Evolutionary conservation across 2,113 vertebrate species (phyloP).

Genomic region (Anolis carolinensis): DNA sequence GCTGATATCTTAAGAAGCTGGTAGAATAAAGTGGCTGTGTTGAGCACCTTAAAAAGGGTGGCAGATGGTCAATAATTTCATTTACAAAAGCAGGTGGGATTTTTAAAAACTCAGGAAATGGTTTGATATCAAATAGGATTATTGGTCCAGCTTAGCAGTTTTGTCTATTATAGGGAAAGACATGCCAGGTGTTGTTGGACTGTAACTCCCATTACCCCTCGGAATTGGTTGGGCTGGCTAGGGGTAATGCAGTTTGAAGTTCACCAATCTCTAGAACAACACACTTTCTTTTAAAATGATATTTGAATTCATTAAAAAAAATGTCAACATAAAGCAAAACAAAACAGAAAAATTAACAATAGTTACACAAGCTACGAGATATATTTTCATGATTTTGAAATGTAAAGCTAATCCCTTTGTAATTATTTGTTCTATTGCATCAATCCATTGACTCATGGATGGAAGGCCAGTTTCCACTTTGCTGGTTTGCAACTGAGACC

Average conservation of each 20-base stretch:
- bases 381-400: too few species aligned
- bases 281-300: too few species aligned
- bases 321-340: too few species aligned
- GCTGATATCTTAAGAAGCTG: neutral
- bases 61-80: neutral
- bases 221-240: neutral
- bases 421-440: too few species aligned
- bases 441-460: too few species aligned
- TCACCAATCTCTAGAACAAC: neutral
- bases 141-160: neutral
- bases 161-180: neutral
- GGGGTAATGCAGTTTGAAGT: neutral
- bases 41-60: neutral
- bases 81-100: neutral
- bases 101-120: neutral
- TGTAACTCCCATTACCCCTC: neutral
- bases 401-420: too few species aligned
- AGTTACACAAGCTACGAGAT: too few species aligned
- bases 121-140: neutral
- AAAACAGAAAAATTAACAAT: too few species aligned
- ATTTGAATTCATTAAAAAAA: too few species aligned
- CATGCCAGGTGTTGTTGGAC: neutral
- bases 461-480: neutral
- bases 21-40: neutral
- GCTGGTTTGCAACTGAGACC: neutral